A percentile compares a stretch with the other conserved stretches of the same genome.
Conservation (phyloP, 2,888 invertebrate genomes). For the Amitus sp. region DNA sequence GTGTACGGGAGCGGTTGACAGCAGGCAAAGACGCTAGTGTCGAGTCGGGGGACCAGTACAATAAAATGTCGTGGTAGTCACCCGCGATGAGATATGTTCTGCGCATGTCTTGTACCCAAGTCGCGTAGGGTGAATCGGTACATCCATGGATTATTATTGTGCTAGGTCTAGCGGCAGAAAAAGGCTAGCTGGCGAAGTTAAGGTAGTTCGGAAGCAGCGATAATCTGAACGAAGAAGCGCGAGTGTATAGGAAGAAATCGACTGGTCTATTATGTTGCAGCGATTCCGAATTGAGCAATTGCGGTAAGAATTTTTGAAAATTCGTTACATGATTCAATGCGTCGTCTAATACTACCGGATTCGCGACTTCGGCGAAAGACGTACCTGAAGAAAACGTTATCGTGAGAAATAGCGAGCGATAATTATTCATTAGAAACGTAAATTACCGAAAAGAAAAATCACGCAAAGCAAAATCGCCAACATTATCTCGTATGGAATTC, state of each 20-base stretch:
- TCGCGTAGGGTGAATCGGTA: slow-evolving; percentile 59
- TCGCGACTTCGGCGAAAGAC: neutral
- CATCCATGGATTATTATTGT: slow-evolving; percentile 68
- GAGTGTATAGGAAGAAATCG: slow-evolving; percentile 51
- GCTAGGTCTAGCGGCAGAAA: slow-evolving; percentile 41
- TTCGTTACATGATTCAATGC: neutral
- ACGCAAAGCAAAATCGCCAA: slow-evolving; percentile 7
- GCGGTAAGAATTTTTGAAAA: neutral
- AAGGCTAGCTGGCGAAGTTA: slow-evolving; percentile 42
- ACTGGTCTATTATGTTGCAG: slow-evolving; percentile 34
- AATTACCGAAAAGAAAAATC: slow-evolving; percentile 16
- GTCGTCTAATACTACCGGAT: neutral
- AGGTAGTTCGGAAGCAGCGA: slow-evolving; percentile 39
- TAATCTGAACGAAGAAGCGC: slow-evolving; percentile 40
- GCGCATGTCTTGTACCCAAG: slow-evolving; percentile 56
- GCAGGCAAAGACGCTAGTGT: no score
- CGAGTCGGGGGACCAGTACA: no score
- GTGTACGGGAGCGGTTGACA: no score
- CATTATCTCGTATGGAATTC: neutral
- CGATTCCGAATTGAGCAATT: neutral
- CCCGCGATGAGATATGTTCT: no score
- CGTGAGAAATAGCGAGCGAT: no score
- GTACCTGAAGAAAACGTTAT: neutral
- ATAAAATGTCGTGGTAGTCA: no score
- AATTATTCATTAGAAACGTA: neutral